Evolutionary conservation across 2,113 vertebrate species (phyloP).

Genomic region (Notothenia coriiceps): DNA sequence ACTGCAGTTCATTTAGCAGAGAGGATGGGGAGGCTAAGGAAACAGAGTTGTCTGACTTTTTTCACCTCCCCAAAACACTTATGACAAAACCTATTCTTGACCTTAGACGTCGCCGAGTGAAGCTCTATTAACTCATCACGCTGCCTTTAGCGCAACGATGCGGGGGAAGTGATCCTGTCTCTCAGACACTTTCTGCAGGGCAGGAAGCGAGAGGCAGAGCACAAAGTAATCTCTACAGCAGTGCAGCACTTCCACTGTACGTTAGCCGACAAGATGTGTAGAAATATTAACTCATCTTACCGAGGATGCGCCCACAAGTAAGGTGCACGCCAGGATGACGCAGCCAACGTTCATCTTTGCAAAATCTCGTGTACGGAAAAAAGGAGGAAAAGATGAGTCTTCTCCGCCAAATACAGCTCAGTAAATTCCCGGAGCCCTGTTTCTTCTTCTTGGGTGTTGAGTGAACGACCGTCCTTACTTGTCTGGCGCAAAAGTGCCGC

Average conservation of each 20-base stretch:
- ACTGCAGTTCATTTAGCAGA: constrained; percentile 53
- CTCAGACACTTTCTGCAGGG: constrained; percentile 44
- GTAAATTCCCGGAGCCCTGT: constrained; percentile 74
- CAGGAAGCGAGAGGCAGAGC: constrained; percentile 43
- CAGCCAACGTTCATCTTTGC: constrained; percentile 81
- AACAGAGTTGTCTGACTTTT: constrained; percentile 58
- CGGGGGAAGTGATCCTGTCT: constrained; percentile 47
- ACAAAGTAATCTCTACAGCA: constrained; percentile 55
- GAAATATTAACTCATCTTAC: constrained; percentile 79
- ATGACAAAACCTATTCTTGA: background rate
- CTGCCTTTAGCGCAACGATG: constrained; percentile 60
- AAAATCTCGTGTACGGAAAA: constrained; percentile 29
- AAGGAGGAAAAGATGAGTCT: constrained; percentile 28
- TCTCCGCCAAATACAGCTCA: constrained; percentile 50
- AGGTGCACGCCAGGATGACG: constrained; percentile 80
- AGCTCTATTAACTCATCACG: constrained; percentile 39
- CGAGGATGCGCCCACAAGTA: constrained; percentile 80
- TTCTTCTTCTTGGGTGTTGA: constrained; percentile 56
- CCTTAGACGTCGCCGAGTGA: constrained; percentile 16
- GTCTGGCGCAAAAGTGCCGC: constrained; percentile 84
- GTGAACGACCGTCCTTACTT: constrained; percentile 72
- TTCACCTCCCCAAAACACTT: background rate
- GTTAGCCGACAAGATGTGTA: constrained; percentile 35
- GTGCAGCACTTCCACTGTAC: constrained; percentile 67
- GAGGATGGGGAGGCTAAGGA: constrained; percentile 20